These are phyloP conservation scores for Thrips palmi DNA, from an alignment of 1,140 invertebrate genomes.

Conservation along the genomic window DNA sequence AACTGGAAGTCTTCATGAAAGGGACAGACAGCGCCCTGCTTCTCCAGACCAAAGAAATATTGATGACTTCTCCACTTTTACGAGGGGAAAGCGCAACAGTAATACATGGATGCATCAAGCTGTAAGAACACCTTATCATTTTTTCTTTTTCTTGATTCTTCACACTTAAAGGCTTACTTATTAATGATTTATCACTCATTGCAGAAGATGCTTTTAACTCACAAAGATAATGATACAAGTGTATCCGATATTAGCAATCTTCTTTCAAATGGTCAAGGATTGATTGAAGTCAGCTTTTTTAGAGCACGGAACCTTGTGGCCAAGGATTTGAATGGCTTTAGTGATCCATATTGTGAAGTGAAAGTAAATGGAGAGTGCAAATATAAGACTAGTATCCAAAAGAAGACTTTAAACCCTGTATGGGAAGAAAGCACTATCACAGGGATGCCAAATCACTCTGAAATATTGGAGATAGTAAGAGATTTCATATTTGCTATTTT, in stretches of 20 bases:
- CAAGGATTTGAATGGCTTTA: constrained; percentile 29
- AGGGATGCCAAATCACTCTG: constrained; percentile 25
- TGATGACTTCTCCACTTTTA: too few relatives aligned
- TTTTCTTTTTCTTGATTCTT: too few relatives aligned
- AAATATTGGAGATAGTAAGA: constrained; percentile 30
- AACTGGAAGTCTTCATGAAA: not conserved
- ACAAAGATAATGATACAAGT: constrained; percentile 21
- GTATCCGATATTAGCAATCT: constrained; percentile 24
- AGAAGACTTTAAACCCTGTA: constrained; percentile 33
- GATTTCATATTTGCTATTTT: constrained; percentile 9
- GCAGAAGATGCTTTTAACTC: constrained; percentile 22
- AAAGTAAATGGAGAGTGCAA: constrained; percentile 30
- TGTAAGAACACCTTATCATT: too few relatives aligned
- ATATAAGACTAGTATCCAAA: constrained; percentile 33
- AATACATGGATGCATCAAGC: constrained; percentile 26
- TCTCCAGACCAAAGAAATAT: constrained; percentile 21
- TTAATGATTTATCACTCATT: too few relatives aligned
- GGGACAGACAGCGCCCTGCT: constrained; percentile 5
- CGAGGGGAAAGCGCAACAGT: too few relatives aligned
- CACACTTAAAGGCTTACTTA: constrained; percentile 1
- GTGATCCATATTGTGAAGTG: constrained; percentile 34
- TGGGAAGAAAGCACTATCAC: constrained; percentile 36
- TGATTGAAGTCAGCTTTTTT: constrained; percentile 25
- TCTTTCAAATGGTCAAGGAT: constrained; percentile 23
- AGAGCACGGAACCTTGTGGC: constrained; percentile 25